Evolutionary conservation across 2,888 invertebrate genomes (phyloP).

Genomic region (Elmis aenea): DNA sequence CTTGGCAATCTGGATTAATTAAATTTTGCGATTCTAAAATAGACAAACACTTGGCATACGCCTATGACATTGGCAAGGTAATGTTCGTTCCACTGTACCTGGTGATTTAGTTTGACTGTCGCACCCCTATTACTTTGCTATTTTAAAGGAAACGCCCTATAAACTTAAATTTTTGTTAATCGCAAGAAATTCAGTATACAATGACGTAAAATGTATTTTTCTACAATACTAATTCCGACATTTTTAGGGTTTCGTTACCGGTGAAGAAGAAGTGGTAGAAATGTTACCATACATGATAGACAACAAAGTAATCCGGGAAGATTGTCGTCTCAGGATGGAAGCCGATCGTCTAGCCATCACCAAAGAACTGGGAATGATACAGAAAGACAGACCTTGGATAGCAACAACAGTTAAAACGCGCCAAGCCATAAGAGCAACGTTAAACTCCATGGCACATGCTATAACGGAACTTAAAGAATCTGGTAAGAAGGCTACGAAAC

Average conservation of each 20-base stretch:
- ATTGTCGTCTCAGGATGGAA: slow-evolving; percentile 19
- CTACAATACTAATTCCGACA: no score
- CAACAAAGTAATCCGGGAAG: slow-evolving; percentile 35
- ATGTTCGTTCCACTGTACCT: neutral
- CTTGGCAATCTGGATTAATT: slow-evolving; percentile 48
- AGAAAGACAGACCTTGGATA: slow-evolving; percentile 56
- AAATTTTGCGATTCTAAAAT: slow-evolving; percentile 52
- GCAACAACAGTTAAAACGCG: slow-evolving; percentile 61
- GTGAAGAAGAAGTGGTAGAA: slow-evolving; percentile 55
- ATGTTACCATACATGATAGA: slow-evolving; percentile 51
- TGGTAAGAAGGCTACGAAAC: slow-evolving; percentile 45
- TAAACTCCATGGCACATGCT: slow-evolving; percentile 55
- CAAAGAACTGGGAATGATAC: slow-evolving; percentile 51
- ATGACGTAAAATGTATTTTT: no score
- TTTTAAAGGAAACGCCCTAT: no score
- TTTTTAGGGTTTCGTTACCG: slow-evolving; percentile 56
- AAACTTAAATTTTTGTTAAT: no score
- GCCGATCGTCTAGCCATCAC: slow-evolving; percentile 46
- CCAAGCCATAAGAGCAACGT: slow-evolving; percentile 57
- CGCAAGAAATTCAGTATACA: no score
- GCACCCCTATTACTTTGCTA: no score
- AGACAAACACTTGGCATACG: slow-evolving; percentile 54
- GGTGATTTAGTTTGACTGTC: no score
- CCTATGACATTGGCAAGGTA: slow-evolving; percentile 60
- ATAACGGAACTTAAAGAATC: slow-evolving; percentile 54